A percentile compares a stretch with the other conserved stretches of the same genome.
phyloP scores from a whole-genome alignment of 2,888 invertebrate genomes.

The Gonocerus acuteangulatus region DNA sequence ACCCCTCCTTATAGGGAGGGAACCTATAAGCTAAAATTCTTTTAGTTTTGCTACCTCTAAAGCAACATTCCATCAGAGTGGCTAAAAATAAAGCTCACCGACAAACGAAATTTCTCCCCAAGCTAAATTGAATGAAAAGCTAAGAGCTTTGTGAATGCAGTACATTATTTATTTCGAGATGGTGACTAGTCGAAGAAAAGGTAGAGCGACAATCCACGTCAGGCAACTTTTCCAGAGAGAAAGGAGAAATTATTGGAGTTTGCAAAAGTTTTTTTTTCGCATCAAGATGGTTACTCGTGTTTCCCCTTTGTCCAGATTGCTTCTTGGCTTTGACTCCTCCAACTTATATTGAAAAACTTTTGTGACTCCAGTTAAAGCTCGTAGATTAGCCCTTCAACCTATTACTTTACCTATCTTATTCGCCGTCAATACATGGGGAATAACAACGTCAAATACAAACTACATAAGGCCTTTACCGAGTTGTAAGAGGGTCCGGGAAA shows the following conservation, averaged over 20 bases:
- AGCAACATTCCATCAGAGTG: too few species aligned
- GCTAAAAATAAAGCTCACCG: too few species aligned
- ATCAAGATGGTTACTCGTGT: conserved; percentile 22
- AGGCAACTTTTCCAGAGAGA: conserved; percentile 5
- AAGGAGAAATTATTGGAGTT: conserved; percentile 23
- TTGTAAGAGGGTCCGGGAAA: too few species aligned
- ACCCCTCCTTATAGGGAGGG: too few species aligned
- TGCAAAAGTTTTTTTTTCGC: conserved; percentile 17
- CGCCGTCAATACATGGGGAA: not conserved
- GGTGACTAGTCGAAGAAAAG: conserved; percentile 8
- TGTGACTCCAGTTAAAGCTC: conserved; percentile 10
- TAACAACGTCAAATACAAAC: not conserved
- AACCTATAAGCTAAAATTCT: too few species aligned
- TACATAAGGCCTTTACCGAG: too few species aligned
- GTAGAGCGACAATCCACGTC: not conserved
- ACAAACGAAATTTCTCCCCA: too few species aligned
- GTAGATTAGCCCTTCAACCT: conserved; percentile 17
- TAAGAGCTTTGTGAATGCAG: too few species aligned
- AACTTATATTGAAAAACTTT: conserved; percentile 26
- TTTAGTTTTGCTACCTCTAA: too few species aligned
- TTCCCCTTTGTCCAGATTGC: conserved; percentile 21
- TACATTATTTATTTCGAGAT: not conserved
- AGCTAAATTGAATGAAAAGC: too few species aligned
- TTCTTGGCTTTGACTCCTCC: conserved; percentile 18
- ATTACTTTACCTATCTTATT: conserved; percentile 20